Conservation (phyloP, 2,888 invertebrate species). For the Catocala sponsa region DNA sequence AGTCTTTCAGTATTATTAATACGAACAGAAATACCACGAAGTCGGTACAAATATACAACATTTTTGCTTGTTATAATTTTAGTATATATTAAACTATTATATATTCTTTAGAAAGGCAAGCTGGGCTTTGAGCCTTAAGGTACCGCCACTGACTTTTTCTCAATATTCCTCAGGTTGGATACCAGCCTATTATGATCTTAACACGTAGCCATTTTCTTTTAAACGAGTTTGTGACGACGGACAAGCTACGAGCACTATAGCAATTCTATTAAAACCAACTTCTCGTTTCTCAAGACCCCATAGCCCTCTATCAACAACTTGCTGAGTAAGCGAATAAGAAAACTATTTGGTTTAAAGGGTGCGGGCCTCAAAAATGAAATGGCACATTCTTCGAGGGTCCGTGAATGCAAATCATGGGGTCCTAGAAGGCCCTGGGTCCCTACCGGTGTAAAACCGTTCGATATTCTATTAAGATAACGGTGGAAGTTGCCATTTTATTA, state of each 20-base stretch:
- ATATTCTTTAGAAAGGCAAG: too few relatives aligned
- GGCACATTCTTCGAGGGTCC: slow-evolving; percentile 38
- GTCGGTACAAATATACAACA: too few relatives aligned
- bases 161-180: neutral
- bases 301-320: neutral
- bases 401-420: slow-evolving; percentile 51
- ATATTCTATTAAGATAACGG: slow-evolving; percentile 85
- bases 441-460: slow-evolving; percentile 47
- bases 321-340: slow-evolving; percentile 45
- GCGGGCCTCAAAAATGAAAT: slow-evolving; percentile 50
- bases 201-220: neutral
- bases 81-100: too few relatives aligned
- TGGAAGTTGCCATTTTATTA: slow-evolving; percentile 59
- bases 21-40: too few relatives aligned
- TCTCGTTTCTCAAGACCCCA: neutral
- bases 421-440: slow-evolving; percentile 11
- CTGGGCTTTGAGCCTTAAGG: neutral
- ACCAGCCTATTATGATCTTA: neutral
- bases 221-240: slow-evolving; percentile 1
- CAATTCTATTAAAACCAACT: slow-evolving; percentile 15
- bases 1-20: too few relatives aligned
- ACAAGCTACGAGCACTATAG: slow-evolving; percentile 2
- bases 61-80: too few relatives aligned
- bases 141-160: neutral
- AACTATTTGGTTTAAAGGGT: slow-evolving; percentile 50